Conservation (phyloP, 1,140 invertebrate species). For the Drosophila ohnishii region DNA sequence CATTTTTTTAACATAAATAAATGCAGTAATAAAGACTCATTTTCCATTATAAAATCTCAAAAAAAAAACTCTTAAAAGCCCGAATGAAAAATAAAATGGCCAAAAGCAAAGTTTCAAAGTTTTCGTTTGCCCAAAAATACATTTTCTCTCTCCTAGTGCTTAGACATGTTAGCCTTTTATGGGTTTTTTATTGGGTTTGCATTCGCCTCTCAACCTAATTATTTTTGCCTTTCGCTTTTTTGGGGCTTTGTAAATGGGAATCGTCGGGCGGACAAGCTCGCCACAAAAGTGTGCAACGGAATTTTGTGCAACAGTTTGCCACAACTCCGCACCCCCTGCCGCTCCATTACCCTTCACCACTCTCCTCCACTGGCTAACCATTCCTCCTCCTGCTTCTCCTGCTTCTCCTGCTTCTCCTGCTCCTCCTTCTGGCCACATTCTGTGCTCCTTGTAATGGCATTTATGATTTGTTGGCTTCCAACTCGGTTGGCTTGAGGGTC, state of each 20-base stretch:
- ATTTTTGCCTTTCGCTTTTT: slow-evolving; percentile 1
- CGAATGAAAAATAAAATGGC: neutral
- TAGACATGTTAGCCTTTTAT: neutral
- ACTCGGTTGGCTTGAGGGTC: slow-evolving; percentile 18
- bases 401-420: too few relatives aligned
- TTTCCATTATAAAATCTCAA: neutral
- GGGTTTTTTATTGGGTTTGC: slow-evolving; percentile 7
- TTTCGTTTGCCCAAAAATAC: neutral
- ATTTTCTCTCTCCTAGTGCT: neutral
- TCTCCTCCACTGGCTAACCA: neutral
- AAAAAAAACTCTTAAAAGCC: neutral
- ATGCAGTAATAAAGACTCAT: too few relatives aligned
- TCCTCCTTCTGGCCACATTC: neutral
- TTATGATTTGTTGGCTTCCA: slow-evolving; percentile 71
- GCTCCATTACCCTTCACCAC: neutral
- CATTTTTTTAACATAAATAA: too few relatives aligned
- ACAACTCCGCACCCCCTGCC: neutral
- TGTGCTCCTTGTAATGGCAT: slow-evolving; percentile 55
- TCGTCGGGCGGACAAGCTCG: slow-evolving; percentile 13
- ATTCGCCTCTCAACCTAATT: slow-evolving; percentile 19
- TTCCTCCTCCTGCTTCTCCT: neutral
- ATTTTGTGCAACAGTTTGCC: slow-evolving; percentile 46
- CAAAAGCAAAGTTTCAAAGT: neutral
- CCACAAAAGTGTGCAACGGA: slow-evolving; percentile 19
- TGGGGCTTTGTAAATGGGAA: neutral